Base-by-base conservation (phyloP, 2,113 vertebrate genomes). In the Maccullochella peelii region DNA sequence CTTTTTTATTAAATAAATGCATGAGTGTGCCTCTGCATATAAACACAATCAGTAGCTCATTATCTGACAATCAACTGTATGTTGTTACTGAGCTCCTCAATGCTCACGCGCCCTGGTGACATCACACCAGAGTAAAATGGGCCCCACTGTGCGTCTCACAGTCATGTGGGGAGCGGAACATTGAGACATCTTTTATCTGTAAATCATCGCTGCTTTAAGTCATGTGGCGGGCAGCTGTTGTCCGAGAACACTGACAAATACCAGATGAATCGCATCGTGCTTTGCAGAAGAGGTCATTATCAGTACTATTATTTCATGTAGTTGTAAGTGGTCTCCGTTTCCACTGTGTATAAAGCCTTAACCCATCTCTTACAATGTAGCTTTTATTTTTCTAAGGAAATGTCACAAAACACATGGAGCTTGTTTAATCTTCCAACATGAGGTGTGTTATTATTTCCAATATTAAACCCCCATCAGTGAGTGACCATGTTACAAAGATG, bases 371-470 rank as follows among this genome's bases (percentile, higher is more conserved):
- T 63, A 73, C 52, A 82, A 71, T 44, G 72, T 80, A 86, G 84
- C 73, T 69, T 88, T 71, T 91, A 89, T 94, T 88, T 88, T 88
- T 85, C 73, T 75, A 73, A 77, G 77, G 82, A 73, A 78, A 74
- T 63, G 59, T 44, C 44, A 76, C 42, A 57, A 63, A 86, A 76
- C 69, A 71, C 8, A 15, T 27, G 8, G 38, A 62, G 54, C 15
- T 79, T 74, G 44, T 67, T 62, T 65, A 33, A 36, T 25, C 58
- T 49, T 42, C 6, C 15, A 9, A 54, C 75, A 61, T 36, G 54
- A 76, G n/a, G 30, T 79, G 15, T 74, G 16, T 57, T 55, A 49
- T 54, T 36, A 62, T 88, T 72, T 57, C 14, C 20, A 54, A 25
- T 58, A 72, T 72, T 84, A 77, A 8, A 80, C 61, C 49, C 74